phyloP scores from a whole-genome alignment of 1,140 invertebrate genomes.

The Araneus ventricosus region DNA sequence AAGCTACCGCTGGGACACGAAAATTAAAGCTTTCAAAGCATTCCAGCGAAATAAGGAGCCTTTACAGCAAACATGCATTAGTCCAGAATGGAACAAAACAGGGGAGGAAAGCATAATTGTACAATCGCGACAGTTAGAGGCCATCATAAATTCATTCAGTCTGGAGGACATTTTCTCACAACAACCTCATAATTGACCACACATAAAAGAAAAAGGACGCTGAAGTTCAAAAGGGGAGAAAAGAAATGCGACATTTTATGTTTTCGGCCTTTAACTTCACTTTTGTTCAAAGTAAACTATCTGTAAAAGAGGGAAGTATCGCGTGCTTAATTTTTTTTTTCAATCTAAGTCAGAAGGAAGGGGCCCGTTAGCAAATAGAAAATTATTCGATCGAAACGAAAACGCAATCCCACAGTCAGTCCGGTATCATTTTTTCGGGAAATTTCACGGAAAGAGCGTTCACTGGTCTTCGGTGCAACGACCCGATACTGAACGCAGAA shows the following conservation, averaged over 20 bases:
- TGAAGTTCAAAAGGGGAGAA: background rate
- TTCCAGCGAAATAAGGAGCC: background rate
- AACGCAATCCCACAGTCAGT: background rate
- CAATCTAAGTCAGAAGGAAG: background rate
- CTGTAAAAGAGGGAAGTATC: constrained; percentile 1
- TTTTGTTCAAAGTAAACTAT: constrained; percentile 8
- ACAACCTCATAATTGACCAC: background rate
- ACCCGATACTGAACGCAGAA: background rate
- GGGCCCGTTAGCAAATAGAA: background rate
- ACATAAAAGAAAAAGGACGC: background rate
- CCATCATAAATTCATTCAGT: background rate
- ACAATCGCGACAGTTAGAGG: background rate
- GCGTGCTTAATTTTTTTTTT: background rate
- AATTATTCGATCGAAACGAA: constrained; percentile 29
- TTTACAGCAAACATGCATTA: background rate
- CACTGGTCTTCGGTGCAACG: background rate
- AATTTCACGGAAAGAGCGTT: background rate
- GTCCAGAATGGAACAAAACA: background rate
- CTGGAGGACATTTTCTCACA: constrained; percentile 9
- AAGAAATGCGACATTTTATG: background rate
- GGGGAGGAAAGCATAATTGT: background rate
- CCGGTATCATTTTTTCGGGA: background rate
- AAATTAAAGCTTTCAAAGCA: background rate
- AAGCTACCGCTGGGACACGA: no score
- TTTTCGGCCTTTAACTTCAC: background rate